phyloP scores from a whole-genome alignment of 2,113 vertebrate species.

The Montifringilla adamsi region DNA sequence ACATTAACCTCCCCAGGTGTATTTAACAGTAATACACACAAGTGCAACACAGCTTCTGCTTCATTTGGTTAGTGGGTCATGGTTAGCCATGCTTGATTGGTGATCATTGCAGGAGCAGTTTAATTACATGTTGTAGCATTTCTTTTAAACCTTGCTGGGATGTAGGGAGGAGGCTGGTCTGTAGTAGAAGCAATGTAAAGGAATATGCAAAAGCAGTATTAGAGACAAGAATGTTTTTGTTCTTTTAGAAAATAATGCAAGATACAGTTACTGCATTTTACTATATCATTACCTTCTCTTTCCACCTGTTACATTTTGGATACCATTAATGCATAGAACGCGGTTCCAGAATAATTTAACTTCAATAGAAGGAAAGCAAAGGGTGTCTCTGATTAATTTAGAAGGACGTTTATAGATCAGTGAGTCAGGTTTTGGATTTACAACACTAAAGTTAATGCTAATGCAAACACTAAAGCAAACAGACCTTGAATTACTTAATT shows the following conservation, averaged over 20 bases:
- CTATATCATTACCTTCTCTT: not conserved
- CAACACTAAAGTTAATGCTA: not conserved
- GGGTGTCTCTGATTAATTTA: conserved; percentile 16
- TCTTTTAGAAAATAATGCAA: not conserved
- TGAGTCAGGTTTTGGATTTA: not conserved
- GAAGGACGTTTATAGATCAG: not conserved
- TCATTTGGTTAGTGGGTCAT: conserved; percentile 20
- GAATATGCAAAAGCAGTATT: not conserved
- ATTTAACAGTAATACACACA: not conserved
- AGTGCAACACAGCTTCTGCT: not conserved
- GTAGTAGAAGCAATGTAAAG: not conserved
- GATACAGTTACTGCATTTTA: not conserved
- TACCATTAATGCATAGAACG: not conserved
- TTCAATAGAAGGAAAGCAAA: not conserved
- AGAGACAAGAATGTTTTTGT: not conserved
- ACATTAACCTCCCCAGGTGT: not conserved
- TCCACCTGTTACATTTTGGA: not conserved
- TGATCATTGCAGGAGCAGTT: not conserved
- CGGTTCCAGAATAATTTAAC: not conserved
- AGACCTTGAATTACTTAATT: conserved; percentile 36
- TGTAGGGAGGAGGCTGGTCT: not conserved
- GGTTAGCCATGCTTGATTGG: not conserved
- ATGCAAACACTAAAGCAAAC: conserved; percentile 11
- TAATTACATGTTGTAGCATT: not conserved
- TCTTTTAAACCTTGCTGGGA: not conserved